Conservation (phyloP, 2,113 vertebrate species). For the Gambusia holbrooki region DNA sequence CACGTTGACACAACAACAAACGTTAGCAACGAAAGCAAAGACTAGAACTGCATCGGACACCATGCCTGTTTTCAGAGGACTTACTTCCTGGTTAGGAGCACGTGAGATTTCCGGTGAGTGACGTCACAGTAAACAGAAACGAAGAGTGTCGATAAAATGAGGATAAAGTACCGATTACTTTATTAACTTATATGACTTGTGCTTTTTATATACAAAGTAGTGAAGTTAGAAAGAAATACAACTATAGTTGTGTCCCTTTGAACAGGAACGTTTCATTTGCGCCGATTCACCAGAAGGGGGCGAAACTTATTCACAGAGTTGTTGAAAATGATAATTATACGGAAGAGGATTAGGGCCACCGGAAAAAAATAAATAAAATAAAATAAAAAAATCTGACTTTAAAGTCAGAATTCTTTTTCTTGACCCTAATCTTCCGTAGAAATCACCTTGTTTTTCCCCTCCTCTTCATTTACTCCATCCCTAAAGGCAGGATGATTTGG, state of each 20-base stretch:
- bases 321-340: no score
- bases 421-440: no score
- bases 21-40: background rate
- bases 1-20: background rate
- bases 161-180: background rate
- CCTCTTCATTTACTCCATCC: no score
- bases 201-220: no score
- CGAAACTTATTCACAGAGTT: background rate
- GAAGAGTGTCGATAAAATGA: background rate
- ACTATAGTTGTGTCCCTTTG: no score
- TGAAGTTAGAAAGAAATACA: no score
- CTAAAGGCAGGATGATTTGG: no score
- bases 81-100: background rate
- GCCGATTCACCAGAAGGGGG: background rate
- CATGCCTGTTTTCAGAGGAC: background rate
- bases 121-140: conserved; percentile 55
- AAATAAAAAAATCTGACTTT: no score
- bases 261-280: background rate
- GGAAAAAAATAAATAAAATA: no score
- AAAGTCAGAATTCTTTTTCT: no score
- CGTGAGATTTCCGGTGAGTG: conserved; percentile 29
- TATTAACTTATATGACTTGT: background rate
- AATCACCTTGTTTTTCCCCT: no score
- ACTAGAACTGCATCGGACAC: background rate
- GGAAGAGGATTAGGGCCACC: no score